phyloP scores from a whole-genome alignment of 1,140 invertebrate genomes.

The Ceratina calcarata region DNA sequence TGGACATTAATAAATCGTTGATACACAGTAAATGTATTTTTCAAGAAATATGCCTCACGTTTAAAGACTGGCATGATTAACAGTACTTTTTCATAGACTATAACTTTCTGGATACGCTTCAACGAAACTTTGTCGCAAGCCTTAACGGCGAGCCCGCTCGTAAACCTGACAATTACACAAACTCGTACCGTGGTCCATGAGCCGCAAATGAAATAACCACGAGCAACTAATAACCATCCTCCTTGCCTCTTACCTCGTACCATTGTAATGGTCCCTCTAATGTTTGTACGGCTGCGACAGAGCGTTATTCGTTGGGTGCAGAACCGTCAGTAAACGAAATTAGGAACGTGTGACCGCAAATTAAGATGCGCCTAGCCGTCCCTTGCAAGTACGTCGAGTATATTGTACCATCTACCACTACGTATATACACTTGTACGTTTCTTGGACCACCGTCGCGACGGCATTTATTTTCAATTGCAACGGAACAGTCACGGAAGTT shows the following conservation, averaged over 20 bases:
- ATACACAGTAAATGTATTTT: no score
- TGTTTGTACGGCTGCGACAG: constrained; percentile 21
- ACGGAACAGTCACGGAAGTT: background rate
- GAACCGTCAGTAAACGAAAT: constrained; percentile 58
- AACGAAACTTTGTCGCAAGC: constrained; percentile 48
- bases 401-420: background rate
- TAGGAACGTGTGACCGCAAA: constrained; percentile 64
- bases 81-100: constrained; percentile 31
- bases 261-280: constrained; percentile 2
- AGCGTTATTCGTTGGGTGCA: constrained; percentile 50
- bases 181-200: constrained; percentile 38
- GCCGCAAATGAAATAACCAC: constrained; percentile 63
- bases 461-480: constrained; percentile 4
- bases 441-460: constrained; percentile 42
- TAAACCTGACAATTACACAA: constrained; percentile 60
- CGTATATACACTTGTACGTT: background rate
- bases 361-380: constrained; percentile 54
- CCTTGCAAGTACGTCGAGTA: background rate
- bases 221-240: constrained; percentile 58
- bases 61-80: background rate
- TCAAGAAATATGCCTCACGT: no score
- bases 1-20: no score
- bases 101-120: constrained; percentile 55
- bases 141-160: constrained; percentile 26
- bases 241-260: background rate